phyloP scores from a whole-genome alignment of 2,113 vertebrate genomes.

The Anoura caudifer region DNA sequence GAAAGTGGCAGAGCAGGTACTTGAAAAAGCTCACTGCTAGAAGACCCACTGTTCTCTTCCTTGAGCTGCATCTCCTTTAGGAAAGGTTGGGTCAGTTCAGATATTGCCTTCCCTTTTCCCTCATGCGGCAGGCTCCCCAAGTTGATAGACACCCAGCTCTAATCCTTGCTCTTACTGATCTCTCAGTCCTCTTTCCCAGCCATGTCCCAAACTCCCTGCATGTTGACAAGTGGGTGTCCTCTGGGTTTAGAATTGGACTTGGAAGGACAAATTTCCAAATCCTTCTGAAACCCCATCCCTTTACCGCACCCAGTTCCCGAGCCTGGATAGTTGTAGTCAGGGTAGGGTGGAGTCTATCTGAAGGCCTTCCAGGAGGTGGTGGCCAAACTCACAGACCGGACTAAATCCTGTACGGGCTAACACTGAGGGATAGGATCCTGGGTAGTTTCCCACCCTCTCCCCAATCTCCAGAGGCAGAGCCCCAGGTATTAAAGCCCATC shows the following conservation, averaged over 20 bases:
- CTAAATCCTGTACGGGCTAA: background rate
- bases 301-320: background rate
- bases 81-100: background rate
- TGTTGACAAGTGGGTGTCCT: background rate
- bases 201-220: accelerated
- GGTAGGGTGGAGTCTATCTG: background rate
- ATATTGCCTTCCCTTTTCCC: background rate
- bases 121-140: accelerated
- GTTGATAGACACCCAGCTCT: accelerated
- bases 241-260: accelerated
- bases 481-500: background rate
- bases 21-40: accelerated
- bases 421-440: background rate
- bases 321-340: background rate
- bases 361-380: background rate
- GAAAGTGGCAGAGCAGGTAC: background rate
- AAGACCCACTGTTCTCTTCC: background rate
- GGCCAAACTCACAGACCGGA: background rate
- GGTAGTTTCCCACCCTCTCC: accelerated
- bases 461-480: background rate
- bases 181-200: too few species aligned
- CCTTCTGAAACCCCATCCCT: background rate
- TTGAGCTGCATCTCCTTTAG: background rate
- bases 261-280: background rate
- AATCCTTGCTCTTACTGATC: background rate